Base-by-base conservation (phyloP, 2,797 vertebrate genomes). In the Etheostoma nigrum region DNA sequence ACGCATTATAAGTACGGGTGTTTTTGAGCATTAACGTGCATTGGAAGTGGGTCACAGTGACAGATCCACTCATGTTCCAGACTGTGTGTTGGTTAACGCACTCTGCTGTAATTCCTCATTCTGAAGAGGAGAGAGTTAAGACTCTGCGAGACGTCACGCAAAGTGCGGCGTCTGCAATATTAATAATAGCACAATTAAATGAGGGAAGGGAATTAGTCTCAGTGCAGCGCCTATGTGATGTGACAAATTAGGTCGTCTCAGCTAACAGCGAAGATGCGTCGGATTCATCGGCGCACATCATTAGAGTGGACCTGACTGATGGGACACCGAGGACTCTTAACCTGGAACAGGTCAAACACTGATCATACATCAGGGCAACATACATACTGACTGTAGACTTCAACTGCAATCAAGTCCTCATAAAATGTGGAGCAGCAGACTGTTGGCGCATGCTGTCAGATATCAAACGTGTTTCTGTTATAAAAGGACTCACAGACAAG, bases 171-270 rank as follows among this genome's bases (percentile, higher is more conserved):
- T 91, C 82, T 91, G 86, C 86, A 91, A 88, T 85, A 91, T 92
- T 92, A 93, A 93, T 91, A 91, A 94, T 93, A 93, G 91, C 82
- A 57, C 79, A 79, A 88, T 87, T 93, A 90, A 93, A 93, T 93
- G 88, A 93, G 89, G 79, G 83, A 78, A 86, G 93, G 92, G 91
- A 93, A 90, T 93, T 92, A 82, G 88, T 88, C 76, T 89, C 85
- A 66, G 89, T 16, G 67, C 88, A 53, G 83, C 25, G 74, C 75
- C 86, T 61, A 85, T 74, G 85, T 55, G 78, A 88, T 79, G 82
- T 88, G 87, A 92, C 87, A 88, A 93, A 92, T 91, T 79, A 90
- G 91, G 89, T 90, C 88, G 86, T 89, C 83, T 89, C 85, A 36
- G 68, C 63, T 42, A 83, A 82, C 85, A 66, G 78, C 65, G 42